Base-by-base conservation (phyloP, 2,888 invertebrate genomes). In the Arge pagana region DNA sequence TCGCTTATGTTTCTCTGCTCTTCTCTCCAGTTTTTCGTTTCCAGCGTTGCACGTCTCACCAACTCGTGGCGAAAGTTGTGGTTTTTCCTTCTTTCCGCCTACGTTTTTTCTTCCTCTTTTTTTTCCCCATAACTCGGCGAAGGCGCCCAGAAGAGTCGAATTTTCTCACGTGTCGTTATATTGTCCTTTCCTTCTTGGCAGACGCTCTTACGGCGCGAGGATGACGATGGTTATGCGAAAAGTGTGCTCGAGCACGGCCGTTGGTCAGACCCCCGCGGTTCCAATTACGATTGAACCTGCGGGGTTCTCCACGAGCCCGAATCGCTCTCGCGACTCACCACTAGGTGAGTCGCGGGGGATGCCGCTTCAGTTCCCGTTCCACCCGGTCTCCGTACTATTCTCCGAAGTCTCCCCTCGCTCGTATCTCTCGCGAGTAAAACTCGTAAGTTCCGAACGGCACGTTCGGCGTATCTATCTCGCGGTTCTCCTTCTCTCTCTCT, bases 181-280 rank as follows among this genome's bases (percentile, higher is more conserved):
- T 56, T 63, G n/a, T n/a, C 61, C 59, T 59, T 59, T 55, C 57
- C 57, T 55, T 52, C 54, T 57, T 58, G 61, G 54, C 57, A 66
- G 67, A 70, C 65, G 68, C 67, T 66, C 68, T 69, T 4, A n/a
- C 45, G 45, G 23, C 63, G 66, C n/a, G 71, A 67, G 67, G 60
- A 67, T 57, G 67, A 71, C 69, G 67, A 65, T 65, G 45, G 45
- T 11, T 67, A 67, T 61, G 63, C 62, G 68, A 67, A 72, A 72
- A 70, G 70, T 69, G 72, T 74, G 64, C 74, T 74, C 70, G 74
- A 74, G 72, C 74, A 74, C 74, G 74, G 71, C 68, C 72, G 71
- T 62, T 74, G 74, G 74, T 74, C 74, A 74, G 72, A 60, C 67
- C 64, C 67, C 68, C 63, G 67, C 58, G 64, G 67, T 62, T 70